Base-by-base conservation (phyloP, 1,140 invertebrate genomes). In the Brachionus rotundiformis region DNA sequence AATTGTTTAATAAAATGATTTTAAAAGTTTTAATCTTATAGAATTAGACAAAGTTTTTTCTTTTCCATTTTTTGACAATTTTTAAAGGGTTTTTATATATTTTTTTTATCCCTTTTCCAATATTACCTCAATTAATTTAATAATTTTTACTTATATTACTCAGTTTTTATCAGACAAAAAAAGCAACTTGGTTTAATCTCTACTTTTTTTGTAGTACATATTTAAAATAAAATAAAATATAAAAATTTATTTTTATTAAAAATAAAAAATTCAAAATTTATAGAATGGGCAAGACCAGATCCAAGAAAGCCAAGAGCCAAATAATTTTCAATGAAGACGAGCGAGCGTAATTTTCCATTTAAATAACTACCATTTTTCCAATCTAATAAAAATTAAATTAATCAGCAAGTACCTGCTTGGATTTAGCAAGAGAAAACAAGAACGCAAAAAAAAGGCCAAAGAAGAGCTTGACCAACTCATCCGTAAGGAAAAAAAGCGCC, bases 401-500 rank as follows among this genome's bases (percentile, higher is more conserved):
- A 61, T 33, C 47, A 79, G 76, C 13, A 63, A 79, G 3, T 79
- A 79, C 31, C 25, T 79, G 4, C 47, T 79, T 39, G 76, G 76
- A 11, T 79, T 79, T 25, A 19, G 76, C n/a, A 79, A 79, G 33
- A 23, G 76, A 39, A 79, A 79, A 59, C 47, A 23, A 23, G 76
- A 79, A 23, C 47, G 76, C n/a, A 79, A 79, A 13, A 79, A 79
- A 59, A 79, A 79, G 27, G 76, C 76, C 6, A 29, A 25, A 19
- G 31, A 36, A n/a, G 76, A 79, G 11, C 47, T 79, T 8, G 47
- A 79, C 8, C 44, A 79, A 10, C 8, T 23, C 11, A 79, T 79
- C 16, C 49, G 29, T 25, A 36, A 79, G 6, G 76, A 79, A 79
- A 79, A 79, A 63, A 79, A 79, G 27, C 44, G 76, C 7, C 76